Percentiles rank a stretch among this genome's conserved stretches.
phyloP scores from a whole-genome alignment of 2,888 invertebrate species.

The Meteorus cinctellus region DNA sequence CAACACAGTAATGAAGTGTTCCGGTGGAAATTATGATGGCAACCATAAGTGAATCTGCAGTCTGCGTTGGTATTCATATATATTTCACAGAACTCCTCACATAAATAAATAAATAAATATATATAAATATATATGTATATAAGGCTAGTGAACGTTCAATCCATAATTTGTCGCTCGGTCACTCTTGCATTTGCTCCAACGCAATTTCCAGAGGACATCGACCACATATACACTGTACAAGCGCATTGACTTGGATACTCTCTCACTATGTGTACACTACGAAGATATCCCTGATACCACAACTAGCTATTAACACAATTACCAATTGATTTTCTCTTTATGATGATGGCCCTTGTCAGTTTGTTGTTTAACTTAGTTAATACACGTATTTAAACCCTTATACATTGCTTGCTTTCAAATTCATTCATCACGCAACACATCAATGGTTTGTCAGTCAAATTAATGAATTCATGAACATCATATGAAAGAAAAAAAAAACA shows the following conservation, averaged over 20 bases:
- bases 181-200: constrained; percentile 13
- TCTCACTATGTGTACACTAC: background rate
- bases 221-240: background rate
- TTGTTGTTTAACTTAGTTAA: background rate
- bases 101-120: too few relatives aligned
- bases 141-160: background rate
- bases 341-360: background rate
- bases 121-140: background rate
- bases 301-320: background rate
- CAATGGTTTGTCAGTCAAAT: background rate
- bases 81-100: too few relatives aligned
- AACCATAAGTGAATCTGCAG: background rate
- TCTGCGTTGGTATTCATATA: background rate
- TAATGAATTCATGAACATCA: background rate
- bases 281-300: background rate
- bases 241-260: background rate
- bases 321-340: constrained; percentile 5
- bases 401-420: background rate
- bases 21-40: background rate
- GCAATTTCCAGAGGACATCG: constrained; percentile 8
- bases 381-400: background rate
- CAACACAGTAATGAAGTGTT: constrained; percentile 9
- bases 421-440: background rate
- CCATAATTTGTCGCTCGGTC: constrained; percentile 20
- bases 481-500: too few relatives aligned